Conservation (phyloP, 2,113 vertebrate species). For the Naja naja region DNA sequence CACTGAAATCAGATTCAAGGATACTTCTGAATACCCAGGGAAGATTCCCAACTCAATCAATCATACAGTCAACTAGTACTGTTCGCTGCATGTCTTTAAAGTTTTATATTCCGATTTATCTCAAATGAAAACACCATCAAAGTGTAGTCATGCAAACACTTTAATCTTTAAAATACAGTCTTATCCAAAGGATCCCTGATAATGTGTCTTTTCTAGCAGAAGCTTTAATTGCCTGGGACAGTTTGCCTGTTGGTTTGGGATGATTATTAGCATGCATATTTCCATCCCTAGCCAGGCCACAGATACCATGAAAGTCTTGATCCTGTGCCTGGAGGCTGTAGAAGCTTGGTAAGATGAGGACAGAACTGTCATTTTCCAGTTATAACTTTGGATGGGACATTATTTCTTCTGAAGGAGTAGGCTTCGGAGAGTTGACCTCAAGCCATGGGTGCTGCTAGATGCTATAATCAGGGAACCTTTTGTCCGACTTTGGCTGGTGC, state of each 20-base stretch:
- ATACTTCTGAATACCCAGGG: background rate
- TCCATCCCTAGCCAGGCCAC: background rate
- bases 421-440: background rate
- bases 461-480: background rate
- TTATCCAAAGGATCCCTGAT: background rate
- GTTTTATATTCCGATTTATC: background rate
- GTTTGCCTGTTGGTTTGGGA: background rate
- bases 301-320: background rate
- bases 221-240: background rate
- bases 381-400: background rate
- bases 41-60: slow-evolving; percentile 15
- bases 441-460: background rate
- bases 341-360: background rate
- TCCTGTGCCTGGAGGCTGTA: background rate
- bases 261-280: background rate
- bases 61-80: background rate
- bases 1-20: background rate
- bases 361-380: background rate
- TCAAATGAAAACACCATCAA: background rate
- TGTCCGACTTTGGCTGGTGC: background rate
- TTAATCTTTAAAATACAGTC: background rate
- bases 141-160: background rate
- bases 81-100: background rate
- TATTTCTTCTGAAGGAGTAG: background rate
- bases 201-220: background rate